Evolutionary conservation across 2,888 invertebrate genomes (phyloP), one percentile per base, ranked within the genome.

Genomic region (Scaptomyza caliginosa): DNA sequence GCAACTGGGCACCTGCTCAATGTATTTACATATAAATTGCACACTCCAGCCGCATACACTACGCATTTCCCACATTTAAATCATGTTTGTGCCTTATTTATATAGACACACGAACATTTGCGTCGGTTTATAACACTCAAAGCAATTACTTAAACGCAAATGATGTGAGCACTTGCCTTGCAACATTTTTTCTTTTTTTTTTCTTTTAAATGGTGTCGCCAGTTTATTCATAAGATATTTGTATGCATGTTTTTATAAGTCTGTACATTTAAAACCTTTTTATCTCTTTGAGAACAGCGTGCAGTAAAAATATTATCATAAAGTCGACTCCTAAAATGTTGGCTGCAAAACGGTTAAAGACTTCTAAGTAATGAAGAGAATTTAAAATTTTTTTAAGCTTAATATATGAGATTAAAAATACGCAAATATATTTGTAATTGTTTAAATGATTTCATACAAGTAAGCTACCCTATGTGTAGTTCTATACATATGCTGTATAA

Each of bases 101-200:
- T 38, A 30, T 13, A 38, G 38, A 50, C 56, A 39, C 21, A 23
- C 16, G 16, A 58, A 24, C 45, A 49, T 43, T 45, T 32, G 43
- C 52, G 26, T 16, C 38, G 59, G 48, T 49, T 48, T 55, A 62
- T 49, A 70, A 55, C 54, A 63, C 56, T 42, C 51, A 16, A 57
- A 60, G 57, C 73, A 74, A 72, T 74, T 74, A 77, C 74, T 77
- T 73, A 72, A 76, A 55, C 46, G 36, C 73, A 39, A 54, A 50
- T 59, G 42, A 71, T 63, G 49, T 51, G 32, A 55, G 36, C 55
- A 57, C 48, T 75, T 51, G 45, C 23, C 48, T 46, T 26, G 55
- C 46, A 17, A 51, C 56, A n/a, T n/a, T n/a, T n/a, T n/a, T n/a
- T n/a, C n/a, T n/a, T n/a, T n/a, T n/a, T n/a, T n/a, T n/a, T n/a